Evolutionary conservation across 2,113 vertebrate species (phyloP), one percentile per base, ranked within the genome.

Genomic region (Osmerus eperlanus): DNA sequence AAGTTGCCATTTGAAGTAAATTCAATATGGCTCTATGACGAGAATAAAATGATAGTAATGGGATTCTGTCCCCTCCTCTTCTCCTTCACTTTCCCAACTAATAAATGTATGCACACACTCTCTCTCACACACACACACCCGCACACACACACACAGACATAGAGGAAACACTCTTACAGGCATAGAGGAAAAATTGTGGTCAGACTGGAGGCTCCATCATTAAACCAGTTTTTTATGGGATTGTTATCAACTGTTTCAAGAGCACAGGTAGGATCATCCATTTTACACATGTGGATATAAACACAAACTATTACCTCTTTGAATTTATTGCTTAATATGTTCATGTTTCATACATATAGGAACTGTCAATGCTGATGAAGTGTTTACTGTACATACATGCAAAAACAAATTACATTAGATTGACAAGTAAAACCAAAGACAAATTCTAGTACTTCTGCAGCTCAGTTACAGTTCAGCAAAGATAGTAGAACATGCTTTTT

Each of bases 11-110:
- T 81, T 70, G 25, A 4, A 68, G 56, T 58, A 81, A 75, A 88
- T 71, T 69, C 71, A 80, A 80, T 81, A 79, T 23, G 62, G 23
- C 53, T 32, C 8, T 55, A 64, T 62, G 69, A 72, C n/a, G 58
- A 36, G 70, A 79, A 84, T 79, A 75, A 81, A 80, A 82, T 36
- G 23, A 70, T 12, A 5, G 68, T 82, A 76, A 85, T 85, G 72
- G 78, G 69, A 85, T 86, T 79, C 13, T 36, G 9, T 8, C n/a
- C 16, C 16, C 51, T 41, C 41, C 8, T 59, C 23, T 15, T 36
- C 74, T 81, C 62, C 32, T 29, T 32, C 3, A 12, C 61, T 63
- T 7, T 18, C 28, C 16, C 16, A 70, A 52, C 15, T 62, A 51
- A 53, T 55, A 32, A 28, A 56, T 54, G 52, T 55, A 36, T 36